Evolutionary conservation across 2,113 vertebrate genomes (phyloP), one percentile per base, ranked within the genome.

Genomic region (Oncorhynchus kisutch): DNA sequence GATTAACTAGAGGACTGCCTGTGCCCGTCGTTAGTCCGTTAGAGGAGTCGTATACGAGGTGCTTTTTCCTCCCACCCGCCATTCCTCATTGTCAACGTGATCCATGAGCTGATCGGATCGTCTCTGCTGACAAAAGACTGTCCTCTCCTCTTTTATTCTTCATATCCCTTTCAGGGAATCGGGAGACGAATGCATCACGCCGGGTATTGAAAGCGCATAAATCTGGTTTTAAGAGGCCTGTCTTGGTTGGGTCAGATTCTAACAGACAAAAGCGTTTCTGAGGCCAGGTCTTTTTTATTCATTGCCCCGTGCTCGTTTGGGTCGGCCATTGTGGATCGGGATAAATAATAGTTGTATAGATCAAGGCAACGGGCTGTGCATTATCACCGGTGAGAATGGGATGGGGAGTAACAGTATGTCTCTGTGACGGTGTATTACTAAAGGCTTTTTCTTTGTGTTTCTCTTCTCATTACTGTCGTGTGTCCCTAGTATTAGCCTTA

Each of bases 121-220:
- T 88, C 90, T 79, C 74, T 86, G 88, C 90, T 92, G 91, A 94
- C 92, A 93, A 93, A 93, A 89, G 89, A 74, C 81, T 69, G 82
- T 86, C 73, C 67, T 64, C 39, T 18, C 59, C 70, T 77, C 87
- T 83, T 92, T 91, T 89, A 90, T 92, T 91, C 87, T 72, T 84
- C 85, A 82, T 91, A 91, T 94, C 91, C 93, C 88, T 92, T 92
- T 92, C 88, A 92, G 82, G 68, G 85, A 87, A 91, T 92, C 90
- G 84, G 83, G 75, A 80, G 85, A 84, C 81, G 81, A 86, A 92
- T 91, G 81, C 85, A 91, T 93, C 90, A 92, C 82, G 76, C 72
- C 59, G 5, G 27, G 81, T 87, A 93, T 93, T 88, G 93, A 91
- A 90, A 71, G 81, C 82, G 80, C 90, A 92, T 94, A 90, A 91